These are phyloP conservation scores for Orchestia grillus DNA, from an alignment of 1,140 invertebrate genomes.

Conservation along the genomic window DNA sequence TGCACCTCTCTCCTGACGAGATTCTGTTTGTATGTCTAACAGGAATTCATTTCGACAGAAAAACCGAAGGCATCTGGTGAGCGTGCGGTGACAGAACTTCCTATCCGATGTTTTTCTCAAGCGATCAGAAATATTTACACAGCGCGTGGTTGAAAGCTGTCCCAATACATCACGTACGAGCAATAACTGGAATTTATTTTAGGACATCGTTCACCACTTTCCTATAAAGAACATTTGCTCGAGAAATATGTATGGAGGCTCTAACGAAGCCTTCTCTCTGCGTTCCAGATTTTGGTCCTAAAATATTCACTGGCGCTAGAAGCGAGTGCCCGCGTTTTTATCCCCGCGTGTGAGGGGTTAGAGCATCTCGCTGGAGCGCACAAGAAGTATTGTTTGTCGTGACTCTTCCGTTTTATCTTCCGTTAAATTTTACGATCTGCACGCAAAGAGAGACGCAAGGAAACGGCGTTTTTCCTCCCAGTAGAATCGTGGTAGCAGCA, in stretches of 20 bases:
- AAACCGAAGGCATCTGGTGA: not conserved
- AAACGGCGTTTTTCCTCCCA: not conserved
- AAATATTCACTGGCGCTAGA: slow-evolving; percentile 16
- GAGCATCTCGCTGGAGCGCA: slow-evolving; percentile 26
- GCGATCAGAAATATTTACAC: not conserved
- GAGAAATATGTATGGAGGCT: not conserved
- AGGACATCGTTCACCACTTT: not conserved
- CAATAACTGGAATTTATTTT: not conserved
- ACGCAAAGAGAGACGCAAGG: not conserved
- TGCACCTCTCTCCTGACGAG: not conserved
- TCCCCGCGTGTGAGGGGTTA: slow-evolving; percentile 10
- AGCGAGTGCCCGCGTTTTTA: slow-evolving; percentile 7
- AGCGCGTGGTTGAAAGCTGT: not conserved
- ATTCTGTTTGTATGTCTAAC: not conserved
- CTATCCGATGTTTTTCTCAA: not conserved
- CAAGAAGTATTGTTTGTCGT: slow-evolving; percentile 44
- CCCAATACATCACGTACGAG: not conserved
- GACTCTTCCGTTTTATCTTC: slow-evolving; percentile 27
- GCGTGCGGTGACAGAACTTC: not conserved
- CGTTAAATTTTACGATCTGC: slow-evolving; percentile 39
- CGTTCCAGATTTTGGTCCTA: not conserved
- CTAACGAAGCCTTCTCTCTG: slow-evolving; percentile 5
- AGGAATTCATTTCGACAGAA: not conserved
- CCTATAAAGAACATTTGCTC: not conserved
- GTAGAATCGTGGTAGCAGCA: not conserved